Evolutionary conservation across 53 echinoderm and acorn worm species (phyloP), one percentile per base, ranked within the genome.

Genomic region (Temnopleurus reevesii): DNA sequence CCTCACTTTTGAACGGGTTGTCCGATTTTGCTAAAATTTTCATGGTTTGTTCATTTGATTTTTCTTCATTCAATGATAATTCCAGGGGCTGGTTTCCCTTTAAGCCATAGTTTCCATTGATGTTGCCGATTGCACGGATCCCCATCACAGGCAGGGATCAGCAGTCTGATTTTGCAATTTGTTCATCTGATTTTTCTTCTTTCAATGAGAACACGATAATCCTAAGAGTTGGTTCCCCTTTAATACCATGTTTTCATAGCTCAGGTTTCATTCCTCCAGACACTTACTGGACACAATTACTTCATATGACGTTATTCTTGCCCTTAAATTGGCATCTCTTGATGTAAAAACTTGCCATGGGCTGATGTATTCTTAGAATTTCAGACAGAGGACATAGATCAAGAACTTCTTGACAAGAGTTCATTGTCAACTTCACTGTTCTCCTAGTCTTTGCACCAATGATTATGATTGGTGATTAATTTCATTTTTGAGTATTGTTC

Each of bases 331-430:
- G 45, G 36, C 5, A 12, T 79, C 79, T 26, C 46, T 47, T 65
- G 46, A n/a, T 45, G 18, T 8, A 47, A 46, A 47, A 79, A 31
- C 28, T 26, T 29, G 45, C 29, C 7, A 71, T 71, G 6, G n/a
- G 71, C 71, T 12, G n/a, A 21, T 38, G 41, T 71, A 38, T 71
- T 71, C 71, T 41, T 41, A 71, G 43, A 71, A 71, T 71, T 71
- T 71, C 71, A 71, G 41, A 38, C 71, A n/a, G 43, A 71, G 36
- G 21, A 41, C 26, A 33, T 17, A 63, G 33, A 31, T 17, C 34
- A 33, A 31, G 63, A 63, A 63, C n/a, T 4, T 71, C 71, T 41
- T 71, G 71, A 41, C 71, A 36, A 71, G 41, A 36, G 41, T 71
- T 71, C 71, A 21, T 21, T 41, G 28, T 38, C 23, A 71, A 71